Percentiles rank a stretch among this genome's conserved stretches.
These are phyloP conservation scores for Acipenser ruthenus DNA, from an alignment of 2,797 vertebrate species.

Conservation along the genomic window DNA sequence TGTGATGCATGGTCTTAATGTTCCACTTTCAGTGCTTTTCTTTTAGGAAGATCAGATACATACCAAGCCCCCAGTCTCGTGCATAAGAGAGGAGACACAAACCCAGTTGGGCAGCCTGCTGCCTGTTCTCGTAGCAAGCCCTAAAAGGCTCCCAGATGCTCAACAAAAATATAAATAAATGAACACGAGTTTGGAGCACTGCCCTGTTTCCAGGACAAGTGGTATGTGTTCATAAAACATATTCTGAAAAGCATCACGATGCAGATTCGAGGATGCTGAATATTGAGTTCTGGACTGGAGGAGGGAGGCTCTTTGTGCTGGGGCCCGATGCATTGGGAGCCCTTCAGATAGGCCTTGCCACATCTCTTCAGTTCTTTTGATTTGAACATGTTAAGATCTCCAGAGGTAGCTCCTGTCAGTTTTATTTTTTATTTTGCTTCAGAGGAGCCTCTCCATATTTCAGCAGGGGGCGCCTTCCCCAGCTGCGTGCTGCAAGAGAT, in stretches of 20 bases:
- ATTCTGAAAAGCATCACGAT: slow-evolving; percentile 44
- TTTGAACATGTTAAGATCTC: slow-evolving; percentile 60
- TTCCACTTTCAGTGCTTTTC: slow-evolving; percentile 9
- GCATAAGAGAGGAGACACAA: not conserved
- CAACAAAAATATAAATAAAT: not conserved
- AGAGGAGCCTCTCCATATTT: no score
- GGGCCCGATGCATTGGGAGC: slow-evolving; percentile 49
- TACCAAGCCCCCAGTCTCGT: not conserved
- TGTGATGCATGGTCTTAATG: slow-evolving; percentile 2
- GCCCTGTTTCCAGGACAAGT: not conserved
- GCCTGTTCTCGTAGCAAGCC: not conserved
- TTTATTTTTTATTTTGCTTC: slow-evolving; percentile 40
- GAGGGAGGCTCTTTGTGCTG: slow-evolving; percentile 8
- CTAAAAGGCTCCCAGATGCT: not conserved
- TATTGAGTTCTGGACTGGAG: slow-evolving; percentile 51
- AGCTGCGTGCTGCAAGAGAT: no score
- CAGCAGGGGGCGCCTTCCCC: no score
- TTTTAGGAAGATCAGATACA: slow-evolving; percentile 14
- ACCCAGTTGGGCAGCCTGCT: not conserved
- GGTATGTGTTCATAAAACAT: no score
- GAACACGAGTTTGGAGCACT: not conserved
- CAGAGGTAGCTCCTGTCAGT: slow-evolving; percentile 69
- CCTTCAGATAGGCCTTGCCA: slow-evolving; percentile 68
- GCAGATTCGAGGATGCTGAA: slow-evolving; percentile 47
- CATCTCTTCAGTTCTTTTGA: slow-evolving; percentile 64